Evolutionary conservation across 1,140 invertebrate species (phyloP), one percentile per base, ranked within the genome.

Genomic region (Epicauta chinensis): DNA sequence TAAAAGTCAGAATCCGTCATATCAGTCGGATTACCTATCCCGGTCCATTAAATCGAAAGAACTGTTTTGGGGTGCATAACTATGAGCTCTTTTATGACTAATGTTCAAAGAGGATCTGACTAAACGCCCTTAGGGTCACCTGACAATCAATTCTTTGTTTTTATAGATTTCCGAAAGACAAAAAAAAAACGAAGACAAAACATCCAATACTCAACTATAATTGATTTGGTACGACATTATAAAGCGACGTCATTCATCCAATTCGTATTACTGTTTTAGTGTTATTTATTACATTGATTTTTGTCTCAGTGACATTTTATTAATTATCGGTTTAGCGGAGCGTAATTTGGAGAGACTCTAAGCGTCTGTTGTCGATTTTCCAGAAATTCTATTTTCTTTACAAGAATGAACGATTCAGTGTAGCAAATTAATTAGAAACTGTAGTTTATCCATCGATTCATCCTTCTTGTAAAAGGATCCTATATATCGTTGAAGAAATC

Each of bases 251-350:
- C 51, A 53, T 57, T 57, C 49, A 57, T 57, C 55, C 51, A 49
- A 53, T 57, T 52, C 43, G 37, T 41, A 43, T 42, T 34, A 7
- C 7, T 23, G 23, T 23, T 23, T 23, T 23, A 3, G 53, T 40
- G 46, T 57, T 57, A 57, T 57, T 57, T 57, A 57, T 57, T 45
- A 53, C 55, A 51, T 57, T 44, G 51, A 53, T 57, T 53, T 57
- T 57, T 57, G 53, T 57, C 51, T 46, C 31, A 42, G 53, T 53
- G 55, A 51, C 51, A 53, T 57, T 57, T 57, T 57, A 57, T 57
- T 57, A 57, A 57, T 57, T 57, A 57, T 57, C 46, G 41, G 4
- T 23, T 23, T 23, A 23, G 7, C 23, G 7, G 23, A 23, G 23
- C 23, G 23, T 23, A 23, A 23, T 23, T 23, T 23, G 4, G 7